Evolutionary conservation across 2,888 invertebrate genomes (phyloP), one percentile per base, ranked within the genome.

Genomic region (Thalpophila matura): DNA sequence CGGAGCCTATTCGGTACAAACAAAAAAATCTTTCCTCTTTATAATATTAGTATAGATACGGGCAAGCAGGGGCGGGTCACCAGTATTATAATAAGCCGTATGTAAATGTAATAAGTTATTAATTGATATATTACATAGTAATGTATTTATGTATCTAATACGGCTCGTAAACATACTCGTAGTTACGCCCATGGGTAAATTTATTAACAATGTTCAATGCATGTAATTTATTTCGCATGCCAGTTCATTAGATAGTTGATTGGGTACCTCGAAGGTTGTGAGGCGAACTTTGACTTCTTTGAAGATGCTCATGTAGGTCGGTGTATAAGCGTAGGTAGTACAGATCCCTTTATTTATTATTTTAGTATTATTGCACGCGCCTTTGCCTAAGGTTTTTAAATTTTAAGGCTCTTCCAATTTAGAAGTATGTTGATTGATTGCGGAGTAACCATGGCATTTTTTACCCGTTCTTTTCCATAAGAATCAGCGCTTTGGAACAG

Each of bases 191-290:
- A 74, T 76, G 43, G 58, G 60, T 53, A 64, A 65, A 69, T 74
- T 67, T 76, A 74, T 66, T 69, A 76, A 80, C 80, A 76, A 76
- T 80, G 74, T 79, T 74, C 50, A 62, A 65, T 66, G 71, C 71
- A 72, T 72, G 71, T 77, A 81, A 81, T 80, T 77, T 80, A 80
- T 80, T 73, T 80, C 27, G 71, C 74, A 42, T 72, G 71, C 54
- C 54, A 43, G 75, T 88, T 89, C 87, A 90, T 93, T 93, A 92
- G 91, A 91, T 90, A 91, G 91, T 91, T 91, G 92, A 92, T 91
- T 91, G 90, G 91, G 83, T 89, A 74, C 82, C 65, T 78, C 74
- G 93, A 94, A 94, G 93, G 93, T 83, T 90, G 86, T 72, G 60
- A 26, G 64, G 82, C 86, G 92, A 93, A 91, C 93, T 93, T 90